Evolutionary conservation across 1,140 invertebrate genomes (phyloP).

Genomic region (Coptotermes formosanus): DNA sequence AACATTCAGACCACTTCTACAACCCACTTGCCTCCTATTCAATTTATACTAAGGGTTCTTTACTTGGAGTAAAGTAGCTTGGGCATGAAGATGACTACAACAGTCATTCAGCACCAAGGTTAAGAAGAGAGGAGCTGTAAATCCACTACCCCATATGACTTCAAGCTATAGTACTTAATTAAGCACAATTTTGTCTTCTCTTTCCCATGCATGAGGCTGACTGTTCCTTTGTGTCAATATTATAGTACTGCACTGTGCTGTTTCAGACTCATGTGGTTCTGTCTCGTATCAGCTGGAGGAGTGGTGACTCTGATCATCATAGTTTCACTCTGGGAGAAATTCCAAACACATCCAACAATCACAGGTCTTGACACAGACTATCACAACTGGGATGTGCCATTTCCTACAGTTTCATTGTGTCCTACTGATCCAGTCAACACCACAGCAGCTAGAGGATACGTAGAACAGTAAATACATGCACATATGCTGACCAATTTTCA

Average conservation of each 20-base stretch:
- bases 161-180: too few relatives aligned
- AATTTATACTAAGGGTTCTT: too few relatives aligned
- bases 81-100: too few relatives aligned
- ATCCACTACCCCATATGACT: too few relatives aligned
- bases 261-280: constrained; percentile 71
- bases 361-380: constrained; percentile 69
- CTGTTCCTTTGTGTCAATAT: too few relatives aligned
- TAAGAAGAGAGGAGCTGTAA: too few relatives aligned
- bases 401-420: constrained; percentile 67
- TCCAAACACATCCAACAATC: constrained; percentile 77
- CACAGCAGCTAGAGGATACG: not conserved
- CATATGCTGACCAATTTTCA: not conserved
- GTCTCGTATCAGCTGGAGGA: constrained; percentile 62
- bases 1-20: too few relatives aligned
- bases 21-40: too few relatives aligned
- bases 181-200: too few relatives aligned
- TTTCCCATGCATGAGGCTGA: too few relatives aligned
- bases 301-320: constrained; percentile 68
- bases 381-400: constrained; percentile 70
- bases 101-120: too few relatives aligned
- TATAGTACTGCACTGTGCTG: not conserved
- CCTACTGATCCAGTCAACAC: constrained; percentile 43
- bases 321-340: constrained; percentile 71
- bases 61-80: too few relatives aligned
- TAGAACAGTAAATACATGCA: not conserved